Evolutionary conservation across 2,113 vertebrate species (phyloP).

Genomic region (Spermophilus dauricus): DNA sequence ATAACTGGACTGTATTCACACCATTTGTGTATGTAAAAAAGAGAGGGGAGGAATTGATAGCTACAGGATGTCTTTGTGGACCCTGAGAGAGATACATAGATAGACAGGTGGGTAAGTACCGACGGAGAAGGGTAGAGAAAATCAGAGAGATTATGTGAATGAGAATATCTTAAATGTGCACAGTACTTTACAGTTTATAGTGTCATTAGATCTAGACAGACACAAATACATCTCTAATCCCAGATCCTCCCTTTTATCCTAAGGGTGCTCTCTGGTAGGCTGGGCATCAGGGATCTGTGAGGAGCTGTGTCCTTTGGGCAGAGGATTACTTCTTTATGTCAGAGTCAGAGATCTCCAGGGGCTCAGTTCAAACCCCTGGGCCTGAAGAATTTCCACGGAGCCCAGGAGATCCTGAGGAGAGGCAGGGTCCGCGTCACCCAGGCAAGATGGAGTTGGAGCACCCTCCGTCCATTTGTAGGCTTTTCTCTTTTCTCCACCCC

Average conservation of each 20-base stretch:
- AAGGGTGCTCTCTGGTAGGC: neutral
- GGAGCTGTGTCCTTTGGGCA: neutral
- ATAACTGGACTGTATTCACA: neutral
- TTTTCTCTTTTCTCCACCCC: neutral
- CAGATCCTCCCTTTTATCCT: neutral
- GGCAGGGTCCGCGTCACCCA: too few relatives aligned
- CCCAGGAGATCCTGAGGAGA: neutral
- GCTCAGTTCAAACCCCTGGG: neutral
- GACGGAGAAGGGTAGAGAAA: neutral
- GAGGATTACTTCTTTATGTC: neutral
- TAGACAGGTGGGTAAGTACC: neutral
- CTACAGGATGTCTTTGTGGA: neutral
- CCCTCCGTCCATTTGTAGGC: too few relatives aligned
- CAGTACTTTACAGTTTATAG: neutral
- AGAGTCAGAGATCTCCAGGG: neutral
- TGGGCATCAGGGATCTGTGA: neutral
- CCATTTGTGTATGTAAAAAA: conserved; percentile 24
- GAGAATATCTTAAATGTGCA: neutral
- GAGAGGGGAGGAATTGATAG: neutral
- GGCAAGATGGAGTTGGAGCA: neutral
- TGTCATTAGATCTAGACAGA: neutral
- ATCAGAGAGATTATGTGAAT: neutral
- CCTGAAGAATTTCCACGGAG: neutral
- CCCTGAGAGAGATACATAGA: neutral
- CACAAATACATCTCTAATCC: neutral